Percentiles rank a stretch among this genome's conserved stretches.
These are phyloP conservation scores for Iguana delicatissima DNA, from an alignment of 2,797 vertebrate species.

Conservation along the genomic window DNA sequence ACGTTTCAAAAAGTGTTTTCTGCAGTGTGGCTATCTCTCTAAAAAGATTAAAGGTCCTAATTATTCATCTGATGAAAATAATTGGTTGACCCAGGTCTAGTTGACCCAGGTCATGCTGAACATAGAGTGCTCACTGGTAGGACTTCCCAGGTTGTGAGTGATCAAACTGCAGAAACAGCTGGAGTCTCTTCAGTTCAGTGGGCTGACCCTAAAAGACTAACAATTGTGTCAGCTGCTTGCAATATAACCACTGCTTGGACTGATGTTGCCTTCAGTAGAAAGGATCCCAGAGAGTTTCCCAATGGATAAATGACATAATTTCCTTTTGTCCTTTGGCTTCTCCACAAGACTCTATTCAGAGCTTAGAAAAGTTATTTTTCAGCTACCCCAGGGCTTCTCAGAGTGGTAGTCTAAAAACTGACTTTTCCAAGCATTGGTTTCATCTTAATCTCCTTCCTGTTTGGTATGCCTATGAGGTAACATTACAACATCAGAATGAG, in stretches of 20 bases:
- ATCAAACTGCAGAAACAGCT: background rate
- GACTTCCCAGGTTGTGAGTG: background rate
- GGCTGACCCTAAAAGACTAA: background rate
- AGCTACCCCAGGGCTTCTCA: too few relatives aligned
- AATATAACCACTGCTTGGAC: background rate
- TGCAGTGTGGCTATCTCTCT: background rate
- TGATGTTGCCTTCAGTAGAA: background rate
- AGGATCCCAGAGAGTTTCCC: background rate
- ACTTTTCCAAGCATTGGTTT: background rate
- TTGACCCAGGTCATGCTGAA: background rate
- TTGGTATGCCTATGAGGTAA: background rate
- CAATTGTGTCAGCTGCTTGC: background rate
- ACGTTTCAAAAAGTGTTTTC: background rate
- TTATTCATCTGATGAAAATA: background rate
- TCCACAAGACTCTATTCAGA: too few relatives aligned
- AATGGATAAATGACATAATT: background rate
- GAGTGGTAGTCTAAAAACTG: too few relatives aligned
- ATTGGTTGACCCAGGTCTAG: constrained; percentile 4
- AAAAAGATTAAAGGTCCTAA: background rate
- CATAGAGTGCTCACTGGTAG: background rate
- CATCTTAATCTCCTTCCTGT: background rate
- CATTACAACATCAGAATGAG: background rate
- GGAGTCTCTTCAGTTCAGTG: background rate
- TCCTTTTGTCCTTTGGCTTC: background rate
- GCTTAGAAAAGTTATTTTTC: too few relatives aligned